Percentiles rank a stretch among this genome's conserved stretches.
phyloP scores from a whole-genome alignment of 2,113 vertebrate genomes.

The Rhinolophus ferrumequinum region DNA sequence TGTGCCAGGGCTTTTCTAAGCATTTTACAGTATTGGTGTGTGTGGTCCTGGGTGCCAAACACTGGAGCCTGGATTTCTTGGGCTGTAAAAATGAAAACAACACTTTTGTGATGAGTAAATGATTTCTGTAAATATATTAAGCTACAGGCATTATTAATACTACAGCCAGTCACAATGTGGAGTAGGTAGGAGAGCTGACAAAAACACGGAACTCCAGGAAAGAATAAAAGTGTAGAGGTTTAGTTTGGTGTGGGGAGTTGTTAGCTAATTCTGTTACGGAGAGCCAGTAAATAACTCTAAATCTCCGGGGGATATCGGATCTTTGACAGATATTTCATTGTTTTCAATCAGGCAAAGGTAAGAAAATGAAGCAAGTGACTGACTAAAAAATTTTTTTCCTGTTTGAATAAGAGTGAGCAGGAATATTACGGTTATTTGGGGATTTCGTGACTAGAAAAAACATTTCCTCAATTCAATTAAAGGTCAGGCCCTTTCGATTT shows the following conservation, averaged over 20 bases:
- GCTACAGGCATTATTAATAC: background rate
- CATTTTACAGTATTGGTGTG: background rate
- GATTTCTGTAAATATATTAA: background rate
- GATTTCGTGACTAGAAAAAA: background rate
- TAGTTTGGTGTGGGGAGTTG: background rate
- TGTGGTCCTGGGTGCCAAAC: background rate
- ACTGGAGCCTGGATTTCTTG: background rate
- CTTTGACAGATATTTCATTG: background rate
- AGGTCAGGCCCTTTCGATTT: background rate
- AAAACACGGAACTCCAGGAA: background rate
- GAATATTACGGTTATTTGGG: background rate
- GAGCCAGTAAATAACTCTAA: background rate
- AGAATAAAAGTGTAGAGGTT: background rate
- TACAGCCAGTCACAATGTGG: background rate
- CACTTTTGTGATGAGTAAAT: background rate
- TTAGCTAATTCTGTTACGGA: background rate
- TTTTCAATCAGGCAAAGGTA: background rate
- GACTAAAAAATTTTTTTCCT: background rate
- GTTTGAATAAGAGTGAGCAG: conserved; percentile 11
- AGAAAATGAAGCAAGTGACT: conserved; percentile 20
- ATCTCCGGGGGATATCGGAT: background rate
- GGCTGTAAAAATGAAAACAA: background rate
- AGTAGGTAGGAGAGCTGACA: background rate
- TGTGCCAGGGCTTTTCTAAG: background rate
- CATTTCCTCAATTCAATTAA: background rate